These are phyloP conservation scores for Frieseomelitta varia DNA, from an alignment of 1,140 invertebrate genomes.

Conservation along the genomic window DNA sequence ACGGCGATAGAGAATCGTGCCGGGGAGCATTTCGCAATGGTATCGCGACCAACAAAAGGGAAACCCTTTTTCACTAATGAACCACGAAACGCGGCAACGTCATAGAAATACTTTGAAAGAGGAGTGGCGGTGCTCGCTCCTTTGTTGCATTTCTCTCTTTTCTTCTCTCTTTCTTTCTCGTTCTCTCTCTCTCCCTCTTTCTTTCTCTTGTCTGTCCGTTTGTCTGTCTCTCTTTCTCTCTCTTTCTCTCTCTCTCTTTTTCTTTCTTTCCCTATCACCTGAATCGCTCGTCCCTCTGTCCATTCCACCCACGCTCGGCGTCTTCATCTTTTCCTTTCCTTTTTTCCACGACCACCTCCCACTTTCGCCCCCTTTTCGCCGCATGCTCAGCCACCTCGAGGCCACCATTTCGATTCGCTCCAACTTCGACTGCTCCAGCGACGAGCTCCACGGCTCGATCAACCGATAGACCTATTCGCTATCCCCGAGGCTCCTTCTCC, in stretches of 20 bases:
- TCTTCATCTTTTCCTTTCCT: slow-evolving; percentile 43
- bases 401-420: not conserved
- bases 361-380: too few species aligned
- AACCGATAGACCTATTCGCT: slow-evolving; percentile 12
- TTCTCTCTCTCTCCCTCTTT: not conserved
- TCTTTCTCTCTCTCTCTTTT: not conserved
- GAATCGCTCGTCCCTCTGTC: slow-evolving; percentile 15
- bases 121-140: slow-evolving; percentile 54
- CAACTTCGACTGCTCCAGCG: not conserved
- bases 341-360: slow-evolving; percentile 6
- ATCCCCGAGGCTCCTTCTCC: not conserved
- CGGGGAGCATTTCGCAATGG: slow-evolving; percentile 55
- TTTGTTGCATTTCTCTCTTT: slow-evolving; percentile 48
- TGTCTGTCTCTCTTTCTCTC: too few species aligned
- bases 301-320: slow-evolving; percentile 24
- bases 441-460: not conserved
- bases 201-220: too few species aligned
- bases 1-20: slow-evolving; percentile 54
- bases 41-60: slow-evolving; percentile 61
- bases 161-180: slow-evolving; percentile 7
- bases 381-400: not conserved
- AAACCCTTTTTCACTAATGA: slow-evolving; percentile 70
- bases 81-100: slow-evolving; percentile 70
- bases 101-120: slow-evolving; percentile 69
- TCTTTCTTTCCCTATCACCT: not conserved